phyloP scores from a whole-genome alignment of 2,797 vertebrate species.

The Aldrovandia affinis region DNA sequence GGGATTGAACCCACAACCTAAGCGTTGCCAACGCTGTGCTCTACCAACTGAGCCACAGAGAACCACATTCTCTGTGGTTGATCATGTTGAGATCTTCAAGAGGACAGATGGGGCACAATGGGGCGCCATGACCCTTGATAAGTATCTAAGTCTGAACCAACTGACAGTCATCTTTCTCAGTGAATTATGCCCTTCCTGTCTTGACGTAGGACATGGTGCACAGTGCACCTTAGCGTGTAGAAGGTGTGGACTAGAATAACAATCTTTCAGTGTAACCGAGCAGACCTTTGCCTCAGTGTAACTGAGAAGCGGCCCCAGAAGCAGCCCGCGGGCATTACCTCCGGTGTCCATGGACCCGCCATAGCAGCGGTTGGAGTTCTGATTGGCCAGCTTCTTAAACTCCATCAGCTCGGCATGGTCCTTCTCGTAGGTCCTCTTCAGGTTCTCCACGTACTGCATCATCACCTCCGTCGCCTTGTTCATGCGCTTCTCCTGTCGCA shows the following conservation, averaged over 20 bases:
- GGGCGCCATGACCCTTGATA: background rate
- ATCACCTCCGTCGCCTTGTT: conserved; percentile 97
- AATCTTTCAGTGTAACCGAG: background rate
- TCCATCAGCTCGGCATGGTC: conserved; percentile 96
- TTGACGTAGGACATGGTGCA: background rate
- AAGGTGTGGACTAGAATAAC: background rate
- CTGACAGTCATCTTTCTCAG: background rate
- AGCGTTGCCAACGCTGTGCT: no score
- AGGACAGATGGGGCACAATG: no score
- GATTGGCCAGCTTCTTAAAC: conserved; percentile 96
- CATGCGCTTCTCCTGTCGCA: conserved; percentile 92
- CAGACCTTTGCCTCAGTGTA: background rate
- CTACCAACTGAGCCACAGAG: no score
- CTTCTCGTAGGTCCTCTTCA: conserved; percentile 97
- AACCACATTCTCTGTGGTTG: no score
- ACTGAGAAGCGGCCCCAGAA: background rate
- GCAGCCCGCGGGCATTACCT: conserved; percentile 54
- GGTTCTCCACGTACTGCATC: conserved; percentile 98
- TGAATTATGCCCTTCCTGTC: background rate
- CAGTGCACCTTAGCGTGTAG: background rate
- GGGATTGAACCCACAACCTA: no score
- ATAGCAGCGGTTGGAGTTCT: conserved; percentile 93
- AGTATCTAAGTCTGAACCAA: background rate
- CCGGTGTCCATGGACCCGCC: conserved; percentile 80
- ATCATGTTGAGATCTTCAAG: no score